Conservation (phyloP, 2,797 vertebrate species). For the Sebastes alutus region DNA sequence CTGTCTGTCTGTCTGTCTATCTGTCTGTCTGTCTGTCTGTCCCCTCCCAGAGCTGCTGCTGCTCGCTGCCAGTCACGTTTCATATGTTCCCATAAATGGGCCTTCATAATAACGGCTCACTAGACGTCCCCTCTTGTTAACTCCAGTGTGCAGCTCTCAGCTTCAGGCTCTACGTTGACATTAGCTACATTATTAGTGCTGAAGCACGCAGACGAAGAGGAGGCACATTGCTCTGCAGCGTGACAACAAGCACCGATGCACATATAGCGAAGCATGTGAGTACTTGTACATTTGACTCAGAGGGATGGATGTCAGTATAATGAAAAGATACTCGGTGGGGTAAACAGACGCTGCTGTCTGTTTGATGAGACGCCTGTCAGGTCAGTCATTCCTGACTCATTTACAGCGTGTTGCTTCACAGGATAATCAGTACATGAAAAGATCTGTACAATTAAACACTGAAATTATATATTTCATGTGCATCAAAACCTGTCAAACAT, state of each 20-base stretch:
- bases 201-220: neutral
- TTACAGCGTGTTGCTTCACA: neutral
- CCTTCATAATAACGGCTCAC: constrained; percentile 10
- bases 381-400: neutral
- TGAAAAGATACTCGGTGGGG: constrained; percentile 9
- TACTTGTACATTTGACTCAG: constrained; percentile 37
- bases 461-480: neutral
- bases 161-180: constrained; percentile 36
- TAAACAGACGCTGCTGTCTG: constrained; percentile 26
- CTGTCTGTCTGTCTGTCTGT: neutral
- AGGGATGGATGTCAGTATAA: constrained; percentile 36
- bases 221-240: neutral
- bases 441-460: neutral
- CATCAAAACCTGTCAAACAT: neutral
- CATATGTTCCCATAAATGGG: constrained; percentile 53
- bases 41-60: neutral
- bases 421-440: neutral
- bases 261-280: constrained; percentile 2
- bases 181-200: neutral
- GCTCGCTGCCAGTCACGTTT: constrained; percentile 48
- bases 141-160: constrained; percentile 12
- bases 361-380: constrained; percentile 22
- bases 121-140: constrained; percentile 29
- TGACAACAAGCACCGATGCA: neutral
- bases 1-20: neutral